Base-by-base conservation (phyloP, 2,888 invertebrate genomes). In the Gasteruption jaculator region DNA sequence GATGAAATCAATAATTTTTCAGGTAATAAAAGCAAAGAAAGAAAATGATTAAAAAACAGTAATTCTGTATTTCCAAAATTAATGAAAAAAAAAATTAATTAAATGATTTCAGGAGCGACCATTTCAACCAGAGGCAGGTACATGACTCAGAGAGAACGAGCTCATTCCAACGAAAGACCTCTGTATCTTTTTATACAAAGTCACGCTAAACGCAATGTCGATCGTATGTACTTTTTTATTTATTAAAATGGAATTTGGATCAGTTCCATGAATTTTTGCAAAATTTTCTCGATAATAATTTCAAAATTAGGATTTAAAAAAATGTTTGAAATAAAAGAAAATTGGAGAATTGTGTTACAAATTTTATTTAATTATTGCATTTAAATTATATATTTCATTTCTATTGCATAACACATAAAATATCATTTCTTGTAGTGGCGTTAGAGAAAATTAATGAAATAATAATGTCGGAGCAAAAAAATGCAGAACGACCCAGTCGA, bases 111-210 rank as follows among this genome's bases (percentile, higher is more conserved):
- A 73, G 77, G 77, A 38, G 77, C 78, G 41, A 77, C 77, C 24
- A 76, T 79, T 11, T 78, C 78, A 2, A 79, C 79, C 2, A 71
- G 77, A 43, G 78, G 79, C 4, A 67, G 78, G 38, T 79, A 74
- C 50, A 74, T 78, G 72, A 73, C 72, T 18, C 73, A 71, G 37
- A 74, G 74, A 45, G 78, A 79, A 41, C 73, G 71, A 41, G 57
- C 65, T 37, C 74, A 72, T 53, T 68, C 70, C 14, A 68, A 68
- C 42, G 77, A 78, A 52, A 66, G 77, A 36, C 74, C 78, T 41
- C 61, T 79, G 25, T 78, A 78, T 53, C 66, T 79, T 40, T 76
- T 74, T 54, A 74, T 79, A 48, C 78, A 78, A 58, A 77, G 76
- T 21, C 73, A 76, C 43, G 65, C 68, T 16, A 73, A 76, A 56